Evolutionary conservation across 2,797 vertebrate genomes (phyloP).

Genomic region (Pygocentrus nattereri): DNA sequence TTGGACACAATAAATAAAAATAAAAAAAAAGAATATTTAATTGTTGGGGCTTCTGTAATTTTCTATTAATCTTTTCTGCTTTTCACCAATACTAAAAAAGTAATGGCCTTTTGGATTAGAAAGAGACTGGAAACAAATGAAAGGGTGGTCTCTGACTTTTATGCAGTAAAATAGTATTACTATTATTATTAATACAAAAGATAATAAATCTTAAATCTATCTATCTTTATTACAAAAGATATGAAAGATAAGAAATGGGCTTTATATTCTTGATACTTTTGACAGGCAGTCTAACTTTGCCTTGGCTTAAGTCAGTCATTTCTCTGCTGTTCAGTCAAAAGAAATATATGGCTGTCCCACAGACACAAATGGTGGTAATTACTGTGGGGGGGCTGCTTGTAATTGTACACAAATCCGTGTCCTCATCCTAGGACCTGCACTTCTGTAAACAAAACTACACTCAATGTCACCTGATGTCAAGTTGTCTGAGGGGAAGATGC

Average conservation of each 20-base stretch:
- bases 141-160: too few species aligned
- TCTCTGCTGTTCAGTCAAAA: background rate
- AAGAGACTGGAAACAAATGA: too few species aligned
- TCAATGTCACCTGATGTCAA: background rate
- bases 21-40: too few species aligned
- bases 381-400: background rate
- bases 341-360: background rate
- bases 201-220: too few species aligned
- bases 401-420: background rate
- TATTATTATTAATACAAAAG: background rate
- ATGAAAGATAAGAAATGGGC: too few species aligned
- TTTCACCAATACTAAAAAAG: too few species aligned
- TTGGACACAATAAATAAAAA: too few species aligned
- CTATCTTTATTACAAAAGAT: too few species aligned
- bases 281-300: background rate
- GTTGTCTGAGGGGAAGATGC: background rate
- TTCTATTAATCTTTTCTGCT: too few species aligned
- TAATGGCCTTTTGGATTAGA: too few species aligned
- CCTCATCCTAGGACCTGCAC: background rate
- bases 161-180: background rate
- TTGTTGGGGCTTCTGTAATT: too few species aligned
- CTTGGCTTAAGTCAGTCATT: background rate
- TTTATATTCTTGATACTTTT: background rate
- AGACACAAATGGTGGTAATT: background rate
- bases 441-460: background rate